Evolutionary conservation across 2,888 invertebrate species (phyloP), one percentile per base, ranked within the genome.

Genomic region (Rhagium mordax): DNA sequence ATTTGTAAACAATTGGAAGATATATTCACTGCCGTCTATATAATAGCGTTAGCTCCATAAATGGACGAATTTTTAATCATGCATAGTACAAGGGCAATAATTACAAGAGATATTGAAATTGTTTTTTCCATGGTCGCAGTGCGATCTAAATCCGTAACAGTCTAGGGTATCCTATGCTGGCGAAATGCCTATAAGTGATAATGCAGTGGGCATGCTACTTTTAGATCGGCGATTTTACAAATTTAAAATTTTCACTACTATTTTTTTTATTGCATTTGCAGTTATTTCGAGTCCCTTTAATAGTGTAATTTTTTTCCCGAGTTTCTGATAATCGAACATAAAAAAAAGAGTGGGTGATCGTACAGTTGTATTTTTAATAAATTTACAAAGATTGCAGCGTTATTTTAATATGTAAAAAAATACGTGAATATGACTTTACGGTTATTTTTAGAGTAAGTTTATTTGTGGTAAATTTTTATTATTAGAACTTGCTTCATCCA

Each of bases 111-210:
- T 69, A 59, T 70, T 24, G 18, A 57, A 71, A 70, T 69, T 57
- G 57, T 49, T 68, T 73, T 76, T 76, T 76, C 69, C 70, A 75
- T 64, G 72, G 76, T 21, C 75, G 67, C 69, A 74, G 15, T 57
- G 77, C 74, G 81, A 80, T 84, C 85, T 86, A 86, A 85, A 84
- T 85, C 83, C 81, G 86, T 85, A 85, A 84, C 83, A 85, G 86
- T 83, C 86, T 86, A 86, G 86, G 85, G 84, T 85, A 85, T 82
- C 84, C 80, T 80, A 77, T 80, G 80, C 82, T 86, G 86, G 87
- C 86, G 78, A 81, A 79, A 78, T 87, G 87, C 87, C 86, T 85
- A 84, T 86, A 84, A 83, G 84, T 84, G 84, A 86, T 85, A 83
- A 83, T 86, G 85, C 85, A 84, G 77, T 84, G 83, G 82, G 81